Evolutionary conservation across 2,888 invertebrate species (phyloP).

Genomic region (Synergus itoensis): DNA sequence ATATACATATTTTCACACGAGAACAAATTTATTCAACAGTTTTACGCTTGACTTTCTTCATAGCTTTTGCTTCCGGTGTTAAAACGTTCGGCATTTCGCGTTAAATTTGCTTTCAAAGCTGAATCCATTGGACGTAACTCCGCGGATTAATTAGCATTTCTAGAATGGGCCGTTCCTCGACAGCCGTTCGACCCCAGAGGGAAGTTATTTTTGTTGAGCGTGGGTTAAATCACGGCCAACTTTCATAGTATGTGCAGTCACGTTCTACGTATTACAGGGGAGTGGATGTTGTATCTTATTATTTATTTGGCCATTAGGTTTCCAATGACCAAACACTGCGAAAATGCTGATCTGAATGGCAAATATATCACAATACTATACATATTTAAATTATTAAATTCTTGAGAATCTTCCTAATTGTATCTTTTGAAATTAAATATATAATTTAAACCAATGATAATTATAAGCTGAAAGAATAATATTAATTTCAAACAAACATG

Average conservation of each 20-base stretch:
- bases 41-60: slow-evolving; percentile 10
- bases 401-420: no score
- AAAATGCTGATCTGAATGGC: slow-evolving; percentile 31
- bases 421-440: no score
- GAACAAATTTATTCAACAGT: slow-evolving; percentile 20
- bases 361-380: slow-evolving; percentile 26
- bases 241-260: slow-evolving; percentile 56
- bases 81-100: slow-evolving; percentile 18
- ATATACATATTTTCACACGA: background rate
- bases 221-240: slow-evolving; percentile 48
- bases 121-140: slow-evolving; percentile 35
- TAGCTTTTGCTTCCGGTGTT: slow-evolving; percentile 3
- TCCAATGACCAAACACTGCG: slow-evolving; percentile 46
- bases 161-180: slow-evolving; percentile 26
- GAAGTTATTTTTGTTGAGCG: slow-evolving; percentile 59
- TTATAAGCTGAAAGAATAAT: no score
- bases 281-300: slow-evolving; percentile 60
- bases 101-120: slow-evolving; percentile 34
- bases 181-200: slow-evolving; percentile 48
- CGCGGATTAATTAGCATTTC: slow-evolving; percentile 39
- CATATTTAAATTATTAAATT: background rate
- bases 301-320: slow-evolving; percentile 56
- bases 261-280: slow-evolving; percentile 52
- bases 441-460: no score
- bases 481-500: no score